These are phyloP conservation scores for Helicoverpa zea DNA, from an alignment of 1,140 invertebrate genomes.

Conservation along the genomic window DNA sequence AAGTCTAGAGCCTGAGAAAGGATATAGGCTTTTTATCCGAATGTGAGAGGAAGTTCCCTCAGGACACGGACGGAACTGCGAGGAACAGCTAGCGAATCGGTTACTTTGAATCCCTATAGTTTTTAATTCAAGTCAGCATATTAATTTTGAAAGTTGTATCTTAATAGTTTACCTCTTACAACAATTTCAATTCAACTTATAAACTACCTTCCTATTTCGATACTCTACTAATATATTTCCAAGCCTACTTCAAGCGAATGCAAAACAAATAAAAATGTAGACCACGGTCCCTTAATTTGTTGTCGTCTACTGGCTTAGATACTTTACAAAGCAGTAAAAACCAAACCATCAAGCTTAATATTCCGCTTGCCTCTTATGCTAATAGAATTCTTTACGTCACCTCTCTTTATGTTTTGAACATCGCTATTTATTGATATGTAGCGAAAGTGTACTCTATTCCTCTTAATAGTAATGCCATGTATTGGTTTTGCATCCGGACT, in stretches of 20 bases:
- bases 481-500: constrained; percentile 48
- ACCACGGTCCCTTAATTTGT: not conserved
- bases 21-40: too few species aligned
- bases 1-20: too few species aligned
- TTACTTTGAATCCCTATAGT: too few species aligned
- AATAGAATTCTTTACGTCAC: constrained; percentile 16
- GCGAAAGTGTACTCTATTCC: constrained; percentile 47
- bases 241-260: not conserved
- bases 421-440: constrained; percentile 45
- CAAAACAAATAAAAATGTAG: not conserved
- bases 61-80: too few species aligned
- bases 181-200: too few species aligned
- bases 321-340: constrained; percentile 1
- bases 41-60: too few species aligned
- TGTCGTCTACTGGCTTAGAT: not conserved
- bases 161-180: too few species aligned
- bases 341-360: not conserved
- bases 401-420: constrained; percentile 35
- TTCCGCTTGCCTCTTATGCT: constrained; percentile 35
- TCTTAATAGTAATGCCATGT: constrained; percentile 49
- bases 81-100: too few species aligned
- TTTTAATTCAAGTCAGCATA: too few species aligned
- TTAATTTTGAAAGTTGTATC: too few species aligned
- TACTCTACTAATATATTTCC: too few species aligned
- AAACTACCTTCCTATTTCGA: too few species aligned